These are phyloP conservation scores for Latrodectus elegans DNA, from an alignment of 2,888 invertebrate genomes.

Conservation along the genomic window DNA sequence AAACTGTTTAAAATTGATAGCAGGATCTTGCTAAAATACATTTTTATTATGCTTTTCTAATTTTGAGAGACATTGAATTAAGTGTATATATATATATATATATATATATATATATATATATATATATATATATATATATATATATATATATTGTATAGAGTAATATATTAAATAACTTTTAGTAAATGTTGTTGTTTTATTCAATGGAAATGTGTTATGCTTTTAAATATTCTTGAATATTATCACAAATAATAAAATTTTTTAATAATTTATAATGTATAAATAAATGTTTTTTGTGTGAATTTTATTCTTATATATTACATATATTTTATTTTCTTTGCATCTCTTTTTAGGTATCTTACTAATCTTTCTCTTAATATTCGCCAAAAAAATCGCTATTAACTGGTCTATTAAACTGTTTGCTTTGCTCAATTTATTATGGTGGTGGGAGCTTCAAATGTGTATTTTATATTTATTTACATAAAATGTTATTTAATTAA, in stretches of 20 bases:
- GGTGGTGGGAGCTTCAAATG: constrained; percentile 55
- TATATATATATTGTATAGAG: too few relatives aligned
- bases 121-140: too few relatives aligned
- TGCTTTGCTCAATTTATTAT: constrained; percentile 7
- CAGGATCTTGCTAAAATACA: too few relatives aligned
- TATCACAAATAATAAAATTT: background rate
- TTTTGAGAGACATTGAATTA: too few relatives aligned
- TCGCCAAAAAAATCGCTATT: background rate
- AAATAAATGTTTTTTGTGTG: background rate
- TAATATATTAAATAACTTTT: too few relatives aligned
- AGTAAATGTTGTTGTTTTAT: too few relatives aligned
- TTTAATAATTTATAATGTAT: background rate
- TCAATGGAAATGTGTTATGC: too few relatives aligned
- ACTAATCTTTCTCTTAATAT: background rate
- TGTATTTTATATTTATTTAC: background rate
- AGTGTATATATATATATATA: too few relatives aligned
- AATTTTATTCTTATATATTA: background rate
- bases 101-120: too few relatives aligned
- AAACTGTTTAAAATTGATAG: too few relatives aligned
- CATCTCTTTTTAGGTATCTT: constrained; percentile 9
- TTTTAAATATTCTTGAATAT: background rate
- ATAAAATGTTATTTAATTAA: too few relatives aligned
- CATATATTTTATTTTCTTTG: background rate
- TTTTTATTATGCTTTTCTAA: too few relatives aligned
- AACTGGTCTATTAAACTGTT: background rate